Evolutionary conservation across 2,797 vertebrate species (phyloP).

Genomic region (Perdix hodgsoniae): DNA sequence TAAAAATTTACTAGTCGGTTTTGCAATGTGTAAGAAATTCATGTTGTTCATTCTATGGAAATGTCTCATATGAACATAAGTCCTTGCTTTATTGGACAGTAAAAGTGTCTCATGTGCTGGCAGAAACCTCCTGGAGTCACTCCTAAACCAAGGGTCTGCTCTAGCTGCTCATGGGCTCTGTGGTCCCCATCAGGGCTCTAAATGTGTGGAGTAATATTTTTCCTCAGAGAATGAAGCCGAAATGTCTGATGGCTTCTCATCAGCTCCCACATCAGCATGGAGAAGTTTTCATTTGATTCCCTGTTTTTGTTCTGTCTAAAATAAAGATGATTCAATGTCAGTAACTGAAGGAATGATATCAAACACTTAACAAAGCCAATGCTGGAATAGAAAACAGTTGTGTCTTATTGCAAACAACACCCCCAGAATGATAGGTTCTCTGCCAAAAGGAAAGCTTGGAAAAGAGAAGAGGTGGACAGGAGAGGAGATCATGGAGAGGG

Average conservation of each 20-base stretch:
- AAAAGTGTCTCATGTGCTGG: not conserved
- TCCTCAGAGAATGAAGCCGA: not conserved
- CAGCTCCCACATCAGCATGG: not conserved
- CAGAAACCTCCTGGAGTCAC: not conserved
- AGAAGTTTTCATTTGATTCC: not conserved
- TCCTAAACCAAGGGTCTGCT: not conserved
- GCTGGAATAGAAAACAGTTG: not conserved
- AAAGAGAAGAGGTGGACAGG: not conserved
- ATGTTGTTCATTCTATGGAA: constrained; percentile 30
- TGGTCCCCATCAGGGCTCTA: not conserved
- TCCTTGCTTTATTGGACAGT: not conserved
- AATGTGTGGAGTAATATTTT: not conserved
- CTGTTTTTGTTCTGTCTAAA: not conserved
- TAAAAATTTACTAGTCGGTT: constrained; percentile 37
- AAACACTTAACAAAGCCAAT: not conserved
- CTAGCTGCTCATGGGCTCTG: not conserved
- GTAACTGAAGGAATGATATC: constrained; percentile 28
- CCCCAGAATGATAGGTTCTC: not conserved
- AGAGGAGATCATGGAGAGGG: not conserved
- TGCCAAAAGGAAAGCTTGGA: not conserved
- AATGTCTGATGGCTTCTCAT: not conserved
- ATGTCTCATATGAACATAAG: not conserved
- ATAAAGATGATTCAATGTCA: not conserved
- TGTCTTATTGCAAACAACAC: not conserved
- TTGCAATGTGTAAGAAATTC: not conserved